Percentiles rank a stretch among this genome's conserved stretches.
Conservation (phyloP, 2,888 invertebrate species). For the Xanthorhoe spadicearia region DNA sequence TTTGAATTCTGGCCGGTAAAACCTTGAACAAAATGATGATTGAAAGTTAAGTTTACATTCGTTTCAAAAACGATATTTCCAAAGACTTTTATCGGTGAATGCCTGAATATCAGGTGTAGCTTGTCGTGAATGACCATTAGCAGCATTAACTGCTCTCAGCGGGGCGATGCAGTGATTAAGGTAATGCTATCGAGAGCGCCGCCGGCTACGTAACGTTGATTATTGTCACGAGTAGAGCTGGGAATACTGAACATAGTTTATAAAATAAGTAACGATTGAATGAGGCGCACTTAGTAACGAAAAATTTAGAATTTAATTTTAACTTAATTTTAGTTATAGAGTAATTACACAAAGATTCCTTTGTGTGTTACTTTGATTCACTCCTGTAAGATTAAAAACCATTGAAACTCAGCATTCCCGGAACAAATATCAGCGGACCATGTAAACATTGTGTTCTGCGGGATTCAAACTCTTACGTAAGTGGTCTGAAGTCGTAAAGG, state of each 20-base stretch:
- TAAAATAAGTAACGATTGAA: background rate
- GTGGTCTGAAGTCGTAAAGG: background rate
- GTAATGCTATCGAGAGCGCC: conserved; percentile 65
- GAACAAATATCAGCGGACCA: background rate
- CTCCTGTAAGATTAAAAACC: background rate
- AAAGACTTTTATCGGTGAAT: background rate
- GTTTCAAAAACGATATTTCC: background rate
- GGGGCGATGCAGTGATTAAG: conserved; percentile 72
- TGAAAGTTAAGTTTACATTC: no score
- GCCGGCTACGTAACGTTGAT: conserved; percentile 52
- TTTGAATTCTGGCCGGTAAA: no score
- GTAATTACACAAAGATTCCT: background rate
- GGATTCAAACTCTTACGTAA: background rate
- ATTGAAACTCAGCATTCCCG: background rate
- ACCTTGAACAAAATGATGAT: no score
- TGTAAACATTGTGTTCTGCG: background rate
- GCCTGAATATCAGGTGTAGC: conserved; percentile 28
- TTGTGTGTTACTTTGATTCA: no score
- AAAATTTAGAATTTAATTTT: no score
- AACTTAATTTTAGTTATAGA: no score
- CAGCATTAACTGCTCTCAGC: conserved; percentile 62
- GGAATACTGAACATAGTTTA: background rate
- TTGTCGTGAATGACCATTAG: conserved; percentile 54
- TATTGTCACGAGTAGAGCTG: conserved; percentile 41
- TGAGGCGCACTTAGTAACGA: no score